These are phyloP conservation scores for Octonoba sinensis DNA, from an alignment of 2,888 invertebrate species.

Conservation along the genomic window DNA sequence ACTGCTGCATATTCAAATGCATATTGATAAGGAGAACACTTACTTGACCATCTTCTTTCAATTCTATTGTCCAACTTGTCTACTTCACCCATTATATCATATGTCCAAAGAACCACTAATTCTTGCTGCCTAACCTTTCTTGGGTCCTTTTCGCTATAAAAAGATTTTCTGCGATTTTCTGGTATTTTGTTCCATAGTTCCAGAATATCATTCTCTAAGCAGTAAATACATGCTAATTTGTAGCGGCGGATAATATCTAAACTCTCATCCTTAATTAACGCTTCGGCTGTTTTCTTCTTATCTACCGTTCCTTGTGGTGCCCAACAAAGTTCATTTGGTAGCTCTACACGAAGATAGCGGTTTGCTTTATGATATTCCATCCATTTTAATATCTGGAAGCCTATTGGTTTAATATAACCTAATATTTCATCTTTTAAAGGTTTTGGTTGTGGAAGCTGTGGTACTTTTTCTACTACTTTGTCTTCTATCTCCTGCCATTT, in stretches of 20 bases:
- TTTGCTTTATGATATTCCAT: conserved; percentile 21
- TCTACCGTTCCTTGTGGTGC: conserved; percentile 45
- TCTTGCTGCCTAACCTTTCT: conserved; percentile 12
- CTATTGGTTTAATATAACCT: conserved; percentile 30
- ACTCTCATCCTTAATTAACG: conserved; percentile 34
- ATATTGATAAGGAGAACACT: conserved; percentile 31
- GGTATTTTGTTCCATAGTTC: conserved; percentile 35
- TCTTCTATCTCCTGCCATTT: conserved; percentile 40
- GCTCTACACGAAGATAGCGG: background rate
- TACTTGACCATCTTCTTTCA: conserved; percentile 14
- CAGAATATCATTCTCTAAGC: conserved; percentile 23
- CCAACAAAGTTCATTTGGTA: conserved; percentile 28
- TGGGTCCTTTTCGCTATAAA: conserved; percentile 22
- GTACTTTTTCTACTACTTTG: conserved; percentile 42
- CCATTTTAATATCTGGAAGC: conserved; percentile 35
- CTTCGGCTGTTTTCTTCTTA: conserved; percentile 46
- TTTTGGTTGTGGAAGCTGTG: conserved; percentile 22
- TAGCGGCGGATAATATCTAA: conserved; percentile 15
- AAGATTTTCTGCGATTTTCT: conserved; percentile 22
- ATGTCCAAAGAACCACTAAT: conserved; percentile 51
- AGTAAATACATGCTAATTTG: conserved; percentile 28
- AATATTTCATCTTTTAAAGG: conserved; percentile 29
- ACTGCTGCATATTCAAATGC: conserved; percentile 47
- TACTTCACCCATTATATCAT: conserved; percentile 44
- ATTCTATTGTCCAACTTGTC: conserved; percentile 20